phyloP scores from a whole-genome alignment of 53 echinoderm and acorn worm species.

The Luidia sarsii region DNA sequence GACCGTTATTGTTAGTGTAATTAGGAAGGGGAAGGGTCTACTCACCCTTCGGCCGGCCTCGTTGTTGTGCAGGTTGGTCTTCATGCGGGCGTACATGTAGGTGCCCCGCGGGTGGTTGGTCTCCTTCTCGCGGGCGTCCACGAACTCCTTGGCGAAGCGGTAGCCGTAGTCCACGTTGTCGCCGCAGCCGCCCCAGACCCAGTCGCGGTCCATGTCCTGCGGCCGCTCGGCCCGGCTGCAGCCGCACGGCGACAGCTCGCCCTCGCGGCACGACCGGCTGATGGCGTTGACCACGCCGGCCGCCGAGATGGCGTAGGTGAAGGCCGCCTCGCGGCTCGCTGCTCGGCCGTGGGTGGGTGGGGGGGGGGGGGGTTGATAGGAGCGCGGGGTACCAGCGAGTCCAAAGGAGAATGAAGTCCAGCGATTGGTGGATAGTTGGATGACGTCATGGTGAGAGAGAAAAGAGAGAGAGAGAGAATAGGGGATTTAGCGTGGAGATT shows the following conservation, averaged over 20 bases:
- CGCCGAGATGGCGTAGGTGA: slow-evolving; percentile 95
- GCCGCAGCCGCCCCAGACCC: slow-evolving; percentile 99
- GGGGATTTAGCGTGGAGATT: no score
- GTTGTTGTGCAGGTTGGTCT: slow-evolving; percentile 97
- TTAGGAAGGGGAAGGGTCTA: no score
- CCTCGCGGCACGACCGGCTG: slow-evolving; percentile 90
- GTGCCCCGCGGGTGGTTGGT: slow-evolving; percentile 71
- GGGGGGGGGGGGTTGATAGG: background rate
- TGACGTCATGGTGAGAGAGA: background rate
- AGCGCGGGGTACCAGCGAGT: no score
- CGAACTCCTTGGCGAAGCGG: slow-evolving; percentile 93
- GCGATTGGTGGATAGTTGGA: slow-evolving; percentile 38
- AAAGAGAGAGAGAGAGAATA: slow-evolving; percentile 1
- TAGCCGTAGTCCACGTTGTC: slow-evolving; percentile 98
- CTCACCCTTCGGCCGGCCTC: slow-evolving; percentile 97
- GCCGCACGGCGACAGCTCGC: slow-evolving; percentile 85
- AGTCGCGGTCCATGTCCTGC: slow-evolving; percentile 77
- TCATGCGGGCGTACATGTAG: slow-evolving; percentile 64
- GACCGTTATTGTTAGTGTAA: no score
- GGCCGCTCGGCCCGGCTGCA: slow-evolving; percentile 85
- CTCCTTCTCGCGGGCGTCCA: slow-evolving; percentile 91
- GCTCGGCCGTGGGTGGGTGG: slow-evolving; percentile 25
- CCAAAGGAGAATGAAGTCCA: no score
- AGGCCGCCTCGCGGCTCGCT: slow-evolving; percentile 98
- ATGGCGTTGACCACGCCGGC: slow-evolving; percentile 96